Percentiles rank a stretch among this genome's conserved stretches.
These are phyloP conservation scores for Acipenser transmontanus DNA, from an alignment of 2,797 vertebrate genomes.

Conservation along the genomic window DNA sequence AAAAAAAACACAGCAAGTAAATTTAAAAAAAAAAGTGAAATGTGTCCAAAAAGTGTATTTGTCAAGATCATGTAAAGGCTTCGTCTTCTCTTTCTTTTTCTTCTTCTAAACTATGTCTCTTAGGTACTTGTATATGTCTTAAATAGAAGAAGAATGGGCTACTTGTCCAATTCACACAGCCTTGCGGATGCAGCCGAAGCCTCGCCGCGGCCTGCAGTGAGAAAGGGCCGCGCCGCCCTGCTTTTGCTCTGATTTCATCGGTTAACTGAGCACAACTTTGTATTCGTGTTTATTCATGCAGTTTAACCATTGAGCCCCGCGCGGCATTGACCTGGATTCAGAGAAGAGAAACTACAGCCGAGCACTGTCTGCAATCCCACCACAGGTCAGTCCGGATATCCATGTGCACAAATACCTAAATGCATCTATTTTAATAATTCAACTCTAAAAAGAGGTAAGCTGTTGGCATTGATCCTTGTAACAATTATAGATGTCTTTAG, in stretches of 20 bases:
- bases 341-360: neutral
- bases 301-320: slow-evolving; percentile 63
- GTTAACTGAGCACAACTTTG: slow-evolving; percentile 74
- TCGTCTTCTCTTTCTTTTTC: too few species aligned
- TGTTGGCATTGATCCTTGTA: slow-evolving; percentile 21
- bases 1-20: neutral
- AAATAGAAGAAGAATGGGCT: slow-evolving; percentile 46
- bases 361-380: slow-evolving; percentile 17
- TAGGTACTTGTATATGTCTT: slow-evolving; percentile 39
- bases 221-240: slow-evolving; percentile 55
- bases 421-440: slow-evolving; percentile 31
- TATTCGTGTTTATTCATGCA: slow-evolving; percentile 81
- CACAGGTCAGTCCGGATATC: too few species aligned
- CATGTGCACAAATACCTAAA: too few species aligned
- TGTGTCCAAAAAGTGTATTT: too few species aligned
- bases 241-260: slow-evolving; percentile 62
- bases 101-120: slow-evolving; percentile 11
- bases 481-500: slow-evolving; percentile 12
- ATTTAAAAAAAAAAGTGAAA: too few species aligned
- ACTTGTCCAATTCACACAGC: slow-evolving; percentile 52
- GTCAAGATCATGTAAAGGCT: too few species aligned
- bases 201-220: slow-evolving; percentile 54
- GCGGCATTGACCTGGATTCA: slow-evolving; percentile 41
- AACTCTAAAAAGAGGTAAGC: slow-evolving; percentile 29
- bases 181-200: slow-evolving; percentile 41